Base-by-base conservation (phyloP, 2,888 invertebrate species). In the Cecidostiba fungosa region DNA sequence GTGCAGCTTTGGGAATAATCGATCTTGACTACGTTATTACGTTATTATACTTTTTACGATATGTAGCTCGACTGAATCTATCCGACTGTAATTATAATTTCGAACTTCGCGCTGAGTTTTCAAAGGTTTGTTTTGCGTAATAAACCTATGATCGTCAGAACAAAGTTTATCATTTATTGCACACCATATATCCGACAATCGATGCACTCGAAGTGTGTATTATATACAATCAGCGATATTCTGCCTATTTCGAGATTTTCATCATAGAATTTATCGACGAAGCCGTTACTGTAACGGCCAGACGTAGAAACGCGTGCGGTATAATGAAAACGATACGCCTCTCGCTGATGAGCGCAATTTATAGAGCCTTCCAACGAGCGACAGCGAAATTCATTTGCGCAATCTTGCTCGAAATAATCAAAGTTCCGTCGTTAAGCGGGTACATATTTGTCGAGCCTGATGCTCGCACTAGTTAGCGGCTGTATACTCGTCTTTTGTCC, bases 251-350 rank as follows among this genome's bases (percentile, higher is more conserved):
- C 66, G 66, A 66, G 66, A 66, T 29, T 66, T n/a, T 29, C 66
- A 66, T 26, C 29, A 23, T 29, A 29, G 26, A 29, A 66, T 66
- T 66, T 66, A 66, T 66, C 26, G 66, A 12, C 19, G 10, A 69
- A 69, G 29, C 26, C 66, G 66, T 66, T 66, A 66, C 12, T 26
- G 29, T 66, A 66, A 66, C 29, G 66, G 29, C 66, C 4, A 4
- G 23, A 29, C 26, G 16, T 29, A 23, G 12, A 66, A 16, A 14
- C 23, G 29, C 66, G 14, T 14, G 3, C 29, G 66, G 14, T 12
- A 66, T 14, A 29, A 66, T n/a, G 66, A 72, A 72, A 39, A 39
- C 32, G n/a, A 72, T 72, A n/a, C 72, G 36, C 10, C n/a, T 72
- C 32, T 39, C 32, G 36, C 72, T 72, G 32, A 29, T 39, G 39